These are phyloP conservation scores for Urocolius indicus DNA, from an alignment of 2,113 vertebrate species.

Conservation along the genomic window DNA sequence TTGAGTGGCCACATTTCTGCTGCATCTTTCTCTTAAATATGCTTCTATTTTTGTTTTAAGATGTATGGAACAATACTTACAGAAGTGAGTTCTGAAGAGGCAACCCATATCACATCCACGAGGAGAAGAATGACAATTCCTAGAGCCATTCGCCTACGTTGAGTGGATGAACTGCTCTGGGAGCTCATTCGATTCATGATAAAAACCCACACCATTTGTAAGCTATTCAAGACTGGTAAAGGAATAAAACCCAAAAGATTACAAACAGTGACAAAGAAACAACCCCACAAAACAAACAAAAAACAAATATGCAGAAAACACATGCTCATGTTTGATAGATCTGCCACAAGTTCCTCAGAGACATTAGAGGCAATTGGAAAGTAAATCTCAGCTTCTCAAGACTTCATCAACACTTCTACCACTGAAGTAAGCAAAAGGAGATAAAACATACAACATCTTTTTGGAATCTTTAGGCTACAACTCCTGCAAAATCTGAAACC, in stretches of 20 bases:
- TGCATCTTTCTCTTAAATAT: background rate
- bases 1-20: background rate
- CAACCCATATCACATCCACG: constrained; percentile 97
- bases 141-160: constrained; percentile 89
- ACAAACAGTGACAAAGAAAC: background rate
- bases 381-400: background rate
- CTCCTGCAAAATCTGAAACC: background rate
- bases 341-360: background rate
- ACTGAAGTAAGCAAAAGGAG: background rate
- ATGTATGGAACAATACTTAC: constrained; percentile 76
- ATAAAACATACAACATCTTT: background rate
- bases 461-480: background rate
- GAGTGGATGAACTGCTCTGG: constrained; percentile 83
- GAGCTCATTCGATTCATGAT: constrained; percentile 93
- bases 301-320: background rate
- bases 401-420: background rate
- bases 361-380: background rate
- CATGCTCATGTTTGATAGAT: background rate
- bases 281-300: background rate
- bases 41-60: background rate
- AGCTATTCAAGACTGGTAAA: constrained; percentile 43
- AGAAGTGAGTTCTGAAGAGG: constrained; percentile 94
- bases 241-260: background rate
- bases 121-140: constrained; percentile 93
- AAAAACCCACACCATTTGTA: constrained; percentile 90